A percentile compares a stretch with the other conserved stretches of the same genome.
Evolutionary conservation across 2,113 vertebrate species (phyloP).

Genomic region (Oryzias woworae): DNA sequence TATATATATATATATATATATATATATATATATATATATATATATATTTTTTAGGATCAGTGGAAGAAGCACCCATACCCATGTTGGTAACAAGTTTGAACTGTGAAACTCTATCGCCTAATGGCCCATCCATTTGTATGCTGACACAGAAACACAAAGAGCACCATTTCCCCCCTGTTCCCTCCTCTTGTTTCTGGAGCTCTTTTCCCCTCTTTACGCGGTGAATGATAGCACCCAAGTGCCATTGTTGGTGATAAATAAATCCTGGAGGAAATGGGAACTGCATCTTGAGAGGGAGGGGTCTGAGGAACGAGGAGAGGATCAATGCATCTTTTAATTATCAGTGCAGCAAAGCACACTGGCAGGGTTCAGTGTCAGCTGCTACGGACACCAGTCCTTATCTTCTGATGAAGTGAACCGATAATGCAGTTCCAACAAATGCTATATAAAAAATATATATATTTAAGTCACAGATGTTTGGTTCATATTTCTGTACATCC

Average conservation of each 20-base stretch:
- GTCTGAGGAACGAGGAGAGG: slow-evolving; percentile 33
- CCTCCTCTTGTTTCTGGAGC: slow-evolving; percentile 58
- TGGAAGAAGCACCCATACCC: slow-evolving; percentile 39
- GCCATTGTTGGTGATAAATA: slow-evolving; percentile 72
- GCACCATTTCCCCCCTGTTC: slow-evolving; percentile 49
- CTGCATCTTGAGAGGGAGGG: slow-evolving; percentile 55
- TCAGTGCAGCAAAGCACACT: slow-evolving; percentile 57
- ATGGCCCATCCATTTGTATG: slow-evolving; percentile 67
- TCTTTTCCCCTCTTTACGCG: slow-evolving; percentile 52
- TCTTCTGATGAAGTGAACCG: slow-evolving; percentile 38
- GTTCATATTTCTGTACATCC: slow-evolving; percentile 9
- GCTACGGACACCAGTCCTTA: slow-evolving; percentile 51
- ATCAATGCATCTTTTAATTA: slow-evolving; percentile 79
- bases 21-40: too few relatives aligned
- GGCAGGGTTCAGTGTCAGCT: slow-evolving; percentile 47
- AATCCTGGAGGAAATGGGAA: slow-evolving; percentile 72
- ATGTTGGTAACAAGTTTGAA: slow-evolving; percentile 59
- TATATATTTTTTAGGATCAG: too few relatives aligned
- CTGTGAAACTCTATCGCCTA: slow-evolving; percentile 55
- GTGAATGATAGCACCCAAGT: slow-evolving; percentile 69
- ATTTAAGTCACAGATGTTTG: too few relatives aligned
- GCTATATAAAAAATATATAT: too few relatives aligned
- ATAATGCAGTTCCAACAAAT: slow-evolving; percentile 6
- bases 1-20: too few relatives aligned
- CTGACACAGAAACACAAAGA: slow-evolving; percentile 59